Conservation (phyloP, 2,888 invertebrate species). For the Nephrotoma guestfalica region DNA sequence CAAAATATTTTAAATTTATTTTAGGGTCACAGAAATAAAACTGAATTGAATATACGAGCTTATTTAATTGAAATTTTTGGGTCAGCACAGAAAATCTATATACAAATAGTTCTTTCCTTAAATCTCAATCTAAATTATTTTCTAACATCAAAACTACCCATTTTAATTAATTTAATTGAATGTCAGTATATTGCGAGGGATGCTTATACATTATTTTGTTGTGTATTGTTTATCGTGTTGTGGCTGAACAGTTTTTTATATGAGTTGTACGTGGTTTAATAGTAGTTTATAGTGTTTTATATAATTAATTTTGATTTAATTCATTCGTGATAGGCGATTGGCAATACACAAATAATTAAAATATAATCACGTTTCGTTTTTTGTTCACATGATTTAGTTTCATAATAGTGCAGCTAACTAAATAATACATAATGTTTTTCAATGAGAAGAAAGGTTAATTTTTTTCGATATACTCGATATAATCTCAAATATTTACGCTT, state of each 20-base stretch:
- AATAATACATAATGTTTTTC: not conserved
- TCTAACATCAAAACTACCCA: not conserved
- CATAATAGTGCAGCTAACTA: not conserved
- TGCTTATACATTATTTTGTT: not conserved
- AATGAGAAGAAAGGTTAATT: not conserved
- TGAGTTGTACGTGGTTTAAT: not conserved
- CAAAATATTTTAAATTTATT: not conserved
- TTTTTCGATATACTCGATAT: not conserved
- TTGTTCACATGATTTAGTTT: not conserved
- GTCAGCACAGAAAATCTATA: not conserved
- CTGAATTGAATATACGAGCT: not conserved
- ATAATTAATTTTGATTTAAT: not conserved
- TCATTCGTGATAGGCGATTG: not conserved
- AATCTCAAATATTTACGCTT: not conserved
- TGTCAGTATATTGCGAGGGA: not conserved
- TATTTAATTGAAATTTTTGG: not conserved
- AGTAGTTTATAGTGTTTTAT: not conserved
- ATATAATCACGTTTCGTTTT: not conserved
- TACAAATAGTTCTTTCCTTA: not conserved
- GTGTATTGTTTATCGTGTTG: not conserved
- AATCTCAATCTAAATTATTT: not conserved
- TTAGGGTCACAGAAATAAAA: not conserved
- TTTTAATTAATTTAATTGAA: not conserved
- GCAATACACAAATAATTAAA: not conserved
- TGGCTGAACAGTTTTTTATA: not conserved